Base-by-base conservation (phyloP, 2,113 vertebrate species). In the Bubo blakistoni region DNA sequence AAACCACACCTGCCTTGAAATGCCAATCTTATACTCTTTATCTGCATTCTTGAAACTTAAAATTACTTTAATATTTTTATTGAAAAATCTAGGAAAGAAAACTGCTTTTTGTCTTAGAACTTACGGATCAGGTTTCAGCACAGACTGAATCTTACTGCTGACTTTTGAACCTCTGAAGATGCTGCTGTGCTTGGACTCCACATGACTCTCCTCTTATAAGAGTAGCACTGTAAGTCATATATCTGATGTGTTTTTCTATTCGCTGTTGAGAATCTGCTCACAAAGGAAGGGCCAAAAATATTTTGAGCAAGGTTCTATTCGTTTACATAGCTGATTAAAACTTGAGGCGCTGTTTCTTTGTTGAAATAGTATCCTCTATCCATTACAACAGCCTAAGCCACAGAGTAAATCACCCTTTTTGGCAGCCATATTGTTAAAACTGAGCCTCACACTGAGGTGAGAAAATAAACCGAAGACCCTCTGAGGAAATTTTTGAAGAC, bases 291-390 rank as follows among this genome's bases (percentile, higher is more conserved):
- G 22, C 76, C 52, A 91, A 67, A 66, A 93, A 57, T 44, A 82
- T 63, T 95, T 80, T 71, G 51, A 87, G 47, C 2, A 4, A 83
- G 32, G 34, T 27, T 89, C 85, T 83, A 67, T 67, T 77, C 91
- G 85, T 78, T 94, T 96, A 76, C 69, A 74, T 81, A 90, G 49
- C 79, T 81, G 92, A 96, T 96, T 91, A 96, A 94, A 97, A 81
- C 40, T 58, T 0, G 0, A 93, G 72, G 76, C 29, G 1, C 57
- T 44, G 9, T 72, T 92, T 77, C 90, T 89, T 93, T 95, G 54
- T 91, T 95, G 92, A 94, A 97, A 96, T 9, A 42, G 16, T 61
- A 87, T 93, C 86, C 52, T 3, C 77, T 34, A 61, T 81, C 74
- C 67, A 46, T 93, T 85, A 73, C 34, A 59, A 19, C 22, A 52